Base-by-base conservation (phyloP, 2,113 vertebrate genomes). In the Heptranchias perlo region DNA sequence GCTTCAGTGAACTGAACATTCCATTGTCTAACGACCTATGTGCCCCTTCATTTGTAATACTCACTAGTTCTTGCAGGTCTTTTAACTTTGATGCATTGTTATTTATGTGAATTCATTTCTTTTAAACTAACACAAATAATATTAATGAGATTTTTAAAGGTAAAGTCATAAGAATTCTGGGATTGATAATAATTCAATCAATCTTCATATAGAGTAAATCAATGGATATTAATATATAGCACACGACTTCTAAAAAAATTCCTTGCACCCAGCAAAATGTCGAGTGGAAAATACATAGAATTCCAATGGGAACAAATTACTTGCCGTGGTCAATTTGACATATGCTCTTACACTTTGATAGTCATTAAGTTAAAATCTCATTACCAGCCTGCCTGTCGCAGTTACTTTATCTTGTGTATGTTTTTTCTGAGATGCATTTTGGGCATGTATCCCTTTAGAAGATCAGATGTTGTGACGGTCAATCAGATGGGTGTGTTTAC, bases 371-470 rank as follows among this genome's bases (percentile, higher is more conserved):
- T 64, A 93, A 39, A 39, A 62, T 93, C 28, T 58, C 87, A 91
- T 91, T 58, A 91, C 31, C 49, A 58, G 13, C 31, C 52, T 91
- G 87, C 52, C 8, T 69, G 64, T 52, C 44, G 47, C 28, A 69
- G 10, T 69, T 65, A 91, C 10, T 3, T 91, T 2, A 93, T 73
- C 44, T 69, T 95, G 28, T 73, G 44, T 52, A 28, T 47, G 23
- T 31, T 95, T 47, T 58, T 95, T 67, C 44, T 25, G 93, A 67
- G 39, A 31, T 95, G 93, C 47, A 95, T 69, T 95, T 95, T 69
- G 94, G 65, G 13, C 94, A 52, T 47, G 62, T 13, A 94, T 31
- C 31, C 54, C 52, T 91, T 31, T 91, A 28, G 16, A 58, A 35
- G 54, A 91, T 82, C 78, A 91, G 87, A 58, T 91, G 23, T 91